Evolutionary conservation across 2,888 invertebrate species (phyloP).

Genomic region (Beris morrisii): DNA sequence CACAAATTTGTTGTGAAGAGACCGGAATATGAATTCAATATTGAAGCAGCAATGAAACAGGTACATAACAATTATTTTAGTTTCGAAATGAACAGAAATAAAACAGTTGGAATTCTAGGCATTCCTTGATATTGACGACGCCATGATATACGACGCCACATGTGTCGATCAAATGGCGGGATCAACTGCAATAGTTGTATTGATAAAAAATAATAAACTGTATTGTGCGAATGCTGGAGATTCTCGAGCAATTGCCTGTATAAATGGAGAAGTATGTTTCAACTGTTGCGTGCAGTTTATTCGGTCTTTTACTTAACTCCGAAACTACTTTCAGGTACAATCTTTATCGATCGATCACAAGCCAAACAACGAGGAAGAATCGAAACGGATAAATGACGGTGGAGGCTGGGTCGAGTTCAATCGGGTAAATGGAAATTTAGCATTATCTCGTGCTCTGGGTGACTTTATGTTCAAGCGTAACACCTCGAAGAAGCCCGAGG

Average conservation of each 20-base stretch:
- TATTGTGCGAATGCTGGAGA: conserved; percentile 98
- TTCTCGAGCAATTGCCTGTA: conserved; percentile 89
- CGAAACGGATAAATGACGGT: conserved; percentile 85
- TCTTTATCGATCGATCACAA: conserved; percentile 92
- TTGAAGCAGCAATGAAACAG: conserved; percentile 82
- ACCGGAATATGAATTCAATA: conserved; percentile 74
- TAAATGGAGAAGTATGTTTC: conserved; percentile 68
- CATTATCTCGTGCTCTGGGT: conserved; percentile 92
- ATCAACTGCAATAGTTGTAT: conserved; percentile 86
- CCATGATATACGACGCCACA: conserved; percentile 86
- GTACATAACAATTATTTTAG: conserved; percentile 54
- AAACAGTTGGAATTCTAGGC: conserved; percentile 59
- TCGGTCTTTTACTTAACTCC: neutral
- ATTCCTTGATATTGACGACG: conserved; percentile 88
- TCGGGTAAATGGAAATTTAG: conserved; percentile 97
- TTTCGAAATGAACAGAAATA: neutral
- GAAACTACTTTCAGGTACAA: conserved; percentile 57
- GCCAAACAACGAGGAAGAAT: conserved; percentile 85
- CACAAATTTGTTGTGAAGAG: conserved; percentile 88
- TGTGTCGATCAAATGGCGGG: conserved; percentile 93
- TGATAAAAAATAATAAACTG: conserved; percentile 80
- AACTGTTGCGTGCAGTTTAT: neutral
- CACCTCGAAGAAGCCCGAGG: conserved; percentile 78
- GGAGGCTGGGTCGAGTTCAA: conserved; percentile 98
- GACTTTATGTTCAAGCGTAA: conserved; percentile 97